Base-by-base conservation (phyloP, 2,797 vertebrate species). In the Distichodus sexfasciatus region DNA sequence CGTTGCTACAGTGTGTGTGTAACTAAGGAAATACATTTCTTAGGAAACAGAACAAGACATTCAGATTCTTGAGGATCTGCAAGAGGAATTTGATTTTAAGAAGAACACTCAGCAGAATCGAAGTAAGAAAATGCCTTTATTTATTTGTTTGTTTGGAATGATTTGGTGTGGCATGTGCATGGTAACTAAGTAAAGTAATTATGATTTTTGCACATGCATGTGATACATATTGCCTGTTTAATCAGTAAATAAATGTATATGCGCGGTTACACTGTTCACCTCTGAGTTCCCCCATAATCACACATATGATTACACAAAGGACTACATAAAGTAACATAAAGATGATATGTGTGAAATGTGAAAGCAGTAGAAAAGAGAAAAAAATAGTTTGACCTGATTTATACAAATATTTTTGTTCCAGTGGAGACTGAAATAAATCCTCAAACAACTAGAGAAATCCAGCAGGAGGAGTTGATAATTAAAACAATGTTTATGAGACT, bases 61-160 rank as follows among this genome's bases (percentile, higher is more conserved):
- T 82, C 94, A 94, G 80, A 84, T 76, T 14, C 75, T 95, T 23
- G 93, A 94, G 74, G 91, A 95, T 48, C 65, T 89, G 31, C 94
- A 94, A 80, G 94, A 95, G 67, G 93, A 94, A 68, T 92, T 93
- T 50, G 93, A 95, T 77, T 95, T 94, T 43, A 93, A 91, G 75
- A 90, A 41, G 40, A 94, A 94, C 84, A 94, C 91, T 2, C 80
- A 89, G 21, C 91, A 92, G 72, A 93, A 86, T 0, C 89, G 87
- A 91, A 92, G 94, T 92, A 68, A 76, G 51, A 26, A 7, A 15
- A 5, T 6, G 3, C 3, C 7, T 24, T 12, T 31, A 35, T 4
- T 38, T 9, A 40, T 3, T 29, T n/a, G n/a, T n/a, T n/a, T n/a
- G n/a, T n/a, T n/a, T n/a, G n/a, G n/a, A n/a, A n/a, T n/a, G n/a